phyloP scores from a whole-genome alignment of 1,140 invertebrate species.

The Arion vulgaris region DNA sequence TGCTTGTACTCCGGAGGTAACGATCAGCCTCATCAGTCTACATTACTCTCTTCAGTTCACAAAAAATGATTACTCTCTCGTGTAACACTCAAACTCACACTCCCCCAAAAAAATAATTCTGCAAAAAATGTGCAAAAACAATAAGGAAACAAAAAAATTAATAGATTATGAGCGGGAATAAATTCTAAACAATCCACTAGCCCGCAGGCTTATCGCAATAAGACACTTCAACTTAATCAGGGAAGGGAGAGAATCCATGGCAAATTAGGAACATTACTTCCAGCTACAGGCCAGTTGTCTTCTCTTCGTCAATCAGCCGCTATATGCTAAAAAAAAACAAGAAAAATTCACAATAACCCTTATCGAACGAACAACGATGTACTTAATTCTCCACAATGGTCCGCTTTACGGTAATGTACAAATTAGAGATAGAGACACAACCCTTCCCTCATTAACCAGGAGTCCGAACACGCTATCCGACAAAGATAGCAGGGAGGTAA shows the following conservation, averaged over 20 bases:
- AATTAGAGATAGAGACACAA: constrained; percentile 7
- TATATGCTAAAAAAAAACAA: background rate
- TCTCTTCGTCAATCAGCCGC: constrained; percentile 4
- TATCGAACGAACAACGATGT: constrained; percentile 16
- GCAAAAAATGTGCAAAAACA: no score
- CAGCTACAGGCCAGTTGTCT: background rate
- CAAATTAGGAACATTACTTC: constrained; percentile 10
- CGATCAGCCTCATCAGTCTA: no score
- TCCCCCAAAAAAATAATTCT: no score
- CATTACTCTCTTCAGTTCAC: no score
- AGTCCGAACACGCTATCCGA: constrained; percentile 3
- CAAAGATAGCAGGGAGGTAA: constrained; percentile 18
- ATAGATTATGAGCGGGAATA: no score
- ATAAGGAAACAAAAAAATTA: no score
- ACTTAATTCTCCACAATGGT: constrained; percentile 19
- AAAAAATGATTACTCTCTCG: no score
- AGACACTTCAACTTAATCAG: background rate
- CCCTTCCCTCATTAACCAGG: constrained; percentile 3
- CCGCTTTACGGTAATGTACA: constrained; percentile 16
- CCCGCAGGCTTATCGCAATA: background rate
- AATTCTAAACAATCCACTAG: no score
- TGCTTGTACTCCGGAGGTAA: no score
- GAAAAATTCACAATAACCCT: constrained; percentile 6
- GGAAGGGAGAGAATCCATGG: background rate
- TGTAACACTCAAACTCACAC: no score